phyloP scores from a whole-genome alignment of 37 sponge, comb jelly and placozoan species.

The Ephydatia muelleri region DNA sequence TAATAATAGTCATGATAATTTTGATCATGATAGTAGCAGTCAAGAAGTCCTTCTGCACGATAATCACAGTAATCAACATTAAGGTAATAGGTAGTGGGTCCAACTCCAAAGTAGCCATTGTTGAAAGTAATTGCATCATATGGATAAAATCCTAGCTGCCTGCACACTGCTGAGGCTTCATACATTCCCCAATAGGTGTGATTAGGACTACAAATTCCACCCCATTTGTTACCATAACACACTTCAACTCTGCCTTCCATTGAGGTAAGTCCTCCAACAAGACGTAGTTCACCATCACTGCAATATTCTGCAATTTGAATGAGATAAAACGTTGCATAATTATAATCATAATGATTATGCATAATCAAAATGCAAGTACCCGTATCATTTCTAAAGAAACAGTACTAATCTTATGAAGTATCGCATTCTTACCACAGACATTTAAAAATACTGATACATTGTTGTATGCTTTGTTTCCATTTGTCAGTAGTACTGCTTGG shows the following conservation, averaged over 20 bases:
- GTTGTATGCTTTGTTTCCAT: background rate
- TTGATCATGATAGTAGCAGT: background rate
- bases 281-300: constrained; percentile 40
- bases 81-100: background rate
- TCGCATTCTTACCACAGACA: background rate
- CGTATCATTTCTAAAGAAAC: no score
- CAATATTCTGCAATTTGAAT: background rate
- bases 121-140: background rate
- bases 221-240: constrained; percentile 38
- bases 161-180: constrained; percentile 28
- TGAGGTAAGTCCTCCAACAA: constrained; percentile 29
- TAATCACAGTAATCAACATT: background rate
- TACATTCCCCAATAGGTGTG: background rate
- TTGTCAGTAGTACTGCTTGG: background rate
- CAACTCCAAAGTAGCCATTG: background rate
- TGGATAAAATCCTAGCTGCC: constrained; percentile 25
- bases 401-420: background rate
- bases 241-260: constrained; percentile 30
- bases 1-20: background rate
- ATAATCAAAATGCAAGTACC: background rate
- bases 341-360: background rate
- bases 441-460: background rate
- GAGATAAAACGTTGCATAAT: background rate
- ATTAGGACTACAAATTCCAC: constrained; percentile 17
- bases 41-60: background rate